These are phyloP conservation scores for Scophthalmus maximus DNA, from an alignment of 2,113 vertebrate species.

Conservation along the genomic window DNA sequence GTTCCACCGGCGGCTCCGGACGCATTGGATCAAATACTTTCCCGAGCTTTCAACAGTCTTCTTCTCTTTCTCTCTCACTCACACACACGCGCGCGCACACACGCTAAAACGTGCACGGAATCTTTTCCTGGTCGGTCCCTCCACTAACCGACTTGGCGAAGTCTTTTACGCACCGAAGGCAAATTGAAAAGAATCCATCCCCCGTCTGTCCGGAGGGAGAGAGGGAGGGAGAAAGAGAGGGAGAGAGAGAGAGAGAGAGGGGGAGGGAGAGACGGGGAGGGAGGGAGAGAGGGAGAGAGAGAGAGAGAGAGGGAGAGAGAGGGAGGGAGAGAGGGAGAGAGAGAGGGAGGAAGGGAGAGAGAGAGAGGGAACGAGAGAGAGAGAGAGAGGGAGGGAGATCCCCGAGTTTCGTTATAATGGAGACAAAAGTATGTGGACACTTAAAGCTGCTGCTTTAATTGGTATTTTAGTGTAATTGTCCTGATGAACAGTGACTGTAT, in stretches of 20 bases:
- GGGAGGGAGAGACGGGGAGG: neutral
- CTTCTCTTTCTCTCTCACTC: neutral
- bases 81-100: neutral
- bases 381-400: no score
- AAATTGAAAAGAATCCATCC: neutral
- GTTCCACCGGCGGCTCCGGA: constrained; percentile 31
- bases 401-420: no score
- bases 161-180: neutral
- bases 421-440: no score
- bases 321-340: neutral
- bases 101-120: no score
- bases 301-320: neutral
- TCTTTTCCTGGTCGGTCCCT: neutral
- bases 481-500: no score
- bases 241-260: neutral
- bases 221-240: neutral
- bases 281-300: constrained; percentile 18
- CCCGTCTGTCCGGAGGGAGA: no score
- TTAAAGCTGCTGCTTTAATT: no score
- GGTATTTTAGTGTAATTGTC: no score
- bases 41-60: neutral
- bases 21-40: constrained; percentile 22
- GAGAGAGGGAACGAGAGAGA: no score
- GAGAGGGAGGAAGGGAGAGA: neutral
- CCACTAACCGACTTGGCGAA: neutral